Evolutionary conservation across 2,797 vertebrate species (phyloP).

Genomic region (Platalea minor): DNA sequence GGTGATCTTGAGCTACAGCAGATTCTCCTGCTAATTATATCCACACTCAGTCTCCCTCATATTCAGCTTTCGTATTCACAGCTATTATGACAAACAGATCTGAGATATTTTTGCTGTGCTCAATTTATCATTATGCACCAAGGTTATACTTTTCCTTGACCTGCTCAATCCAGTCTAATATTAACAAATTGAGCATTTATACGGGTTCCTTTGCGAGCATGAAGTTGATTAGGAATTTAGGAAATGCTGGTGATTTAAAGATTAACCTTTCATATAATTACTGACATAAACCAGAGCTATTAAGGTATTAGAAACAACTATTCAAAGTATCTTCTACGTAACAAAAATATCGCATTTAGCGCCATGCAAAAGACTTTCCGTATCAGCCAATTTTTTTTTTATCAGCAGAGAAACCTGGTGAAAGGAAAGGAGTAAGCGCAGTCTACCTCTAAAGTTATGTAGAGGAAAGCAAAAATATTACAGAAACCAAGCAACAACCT

Average conservation of each 20-base stretch:
- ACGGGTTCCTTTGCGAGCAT: neutral
- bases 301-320: slow-evolving; percentile 17
- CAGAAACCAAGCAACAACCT: slow-evolving; percentile 68
- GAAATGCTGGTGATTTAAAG: slow-evolving; percentile 54
- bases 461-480: slow-evolving; percentile 66
- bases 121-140: neutral
- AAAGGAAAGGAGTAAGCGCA: slow-evolving; percentile 32
- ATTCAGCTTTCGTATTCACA: neutral
- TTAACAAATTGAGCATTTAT: slow-evolving; percentile 41
- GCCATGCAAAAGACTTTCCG: neutral
- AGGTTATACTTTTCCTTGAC: slow-evolving; percentile 33
- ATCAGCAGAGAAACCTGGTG: slow-evolving; percentile 20
- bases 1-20: neutral
- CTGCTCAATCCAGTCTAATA: neutral
- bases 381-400: neutral
- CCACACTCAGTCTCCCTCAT: neutral
- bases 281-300: slow-evolving; percentile 29
- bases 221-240: slow-evolving; percentile 36
- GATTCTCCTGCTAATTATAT: neutral
- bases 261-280: slow-evolving; percentile 61
- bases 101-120: neutral
- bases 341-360: neutral
- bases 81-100: neutral
- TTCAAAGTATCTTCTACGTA: neutral
- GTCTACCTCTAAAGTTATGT: slow-evolving; percentile 56